phyloP scores from a whole-genome alignment of 2,888 invertebrate species.

The Seira ritae region DNA sequence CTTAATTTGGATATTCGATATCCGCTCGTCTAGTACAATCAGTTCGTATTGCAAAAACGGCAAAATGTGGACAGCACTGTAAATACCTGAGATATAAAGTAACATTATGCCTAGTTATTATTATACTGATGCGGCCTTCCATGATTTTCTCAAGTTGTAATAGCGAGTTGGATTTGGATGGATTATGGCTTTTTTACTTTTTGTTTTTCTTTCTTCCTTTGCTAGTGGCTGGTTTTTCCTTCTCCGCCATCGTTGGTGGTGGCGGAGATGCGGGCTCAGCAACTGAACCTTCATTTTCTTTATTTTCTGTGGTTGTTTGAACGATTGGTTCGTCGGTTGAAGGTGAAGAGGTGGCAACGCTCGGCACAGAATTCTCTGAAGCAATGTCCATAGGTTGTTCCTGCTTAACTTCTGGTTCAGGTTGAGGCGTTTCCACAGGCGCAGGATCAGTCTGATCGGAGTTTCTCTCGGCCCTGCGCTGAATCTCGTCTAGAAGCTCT shows the following conservation, averaged over 20 bases:
- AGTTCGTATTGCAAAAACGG: too few species aligned
- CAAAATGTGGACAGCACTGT: not conserved
- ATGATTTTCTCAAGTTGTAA: not conserved
- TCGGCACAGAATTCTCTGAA: too few species aligned
- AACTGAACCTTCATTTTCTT: conserved; percentile 29
- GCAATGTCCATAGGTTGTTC: too few species aligned
- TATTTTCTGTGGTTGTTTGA: not conserved
- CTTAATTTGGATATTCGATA: too few species aligned
- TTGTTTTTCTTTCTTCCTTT: conserved; percentile 37
- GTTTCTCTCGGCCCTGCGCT: not conserved
- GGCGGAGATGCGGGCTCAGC: not conserved
- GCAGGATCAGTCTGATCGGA: not conserved
- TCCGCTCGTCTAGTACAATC: too few species aligned
- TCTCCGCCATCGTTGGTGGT: not conserved
- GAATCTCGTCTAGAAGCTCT: not conserved
- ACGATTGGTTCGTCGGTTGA: not conserved
- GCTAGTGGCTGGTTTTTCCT: not conserved
- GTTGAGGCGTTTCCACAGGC: not conserved
- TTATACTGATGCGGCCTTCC: conserved; percentile 38
- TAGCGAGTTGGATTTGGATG: too few species aligned
- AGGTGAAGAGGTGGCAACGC: not conserved
- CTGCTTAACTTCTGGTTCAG: too few species aligned
- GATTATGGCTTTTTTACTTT: not conserved
- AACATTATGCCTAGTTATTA: not conserved
- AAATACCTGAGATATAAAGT: conserved; percentile 14